Base-by-base conservation (phyloP, 2,113 vertebrate genomes). In the Leiothrix lutea region DNA sequence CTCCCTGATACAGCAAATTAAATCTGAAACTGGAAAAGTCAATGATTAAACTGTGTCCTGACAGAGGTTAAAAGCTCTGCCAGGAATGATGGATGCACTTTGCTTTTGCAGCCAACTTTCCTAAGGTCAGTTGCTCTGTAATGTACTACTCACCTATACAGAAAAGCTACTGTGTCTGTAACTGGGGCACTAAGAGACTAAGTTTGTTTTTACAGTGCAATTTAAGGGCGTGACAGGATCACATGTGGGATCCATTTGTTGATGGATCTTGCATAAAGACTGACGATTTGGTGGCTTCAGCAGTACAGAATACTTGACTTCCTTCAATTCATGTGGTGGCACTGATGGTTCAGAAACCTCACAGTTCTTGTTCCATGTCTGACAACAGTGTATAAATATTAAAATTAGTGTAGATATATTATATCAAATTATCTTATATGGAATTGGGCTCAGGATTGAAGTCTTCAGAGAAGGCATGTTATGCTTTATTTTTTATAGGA, bases 101-200 rank as follows among this genome's bases (percentile, higher is more conserved):
- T 35, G 6, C 6, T 50, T 85, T 69, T 50, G 14, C 21, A 23
- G 44, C 0, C 3, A 35, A 61, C 9, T 2, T 6, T 48, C 6
- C 11, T 24, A 12, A 14, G 24, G 33, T 50, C 14, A 58, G 13
- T 40, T 74, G 25, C 5, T 74, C 35, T 38, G 33, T 28, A 6
- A 7, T 25, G 1, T 19, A 13, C 4, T 44, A 51, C 1, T 1
- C 11, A 50, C 4, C 5, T 42, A 6, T 5, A 2, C 8, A 25
- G 22, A 74, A 66, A 71, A 81, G 8, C 11, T 60, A 13, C 38
- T 16, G 3, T 60, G 8, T 36, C 10, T 66, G 12, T 69, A 57
- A 33, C 18, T 10, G 36, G 6, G 36, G 9, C 7, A 11, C 9
- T 23, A 6, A 71, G 31, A 45, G 2, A 4, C 6, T 78, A 12